A percentile compares a stretch with the other conserved stretches of the same genome.
Conservation (phyloP, 2,888 invertebrate species). For the Epirrita christyi region DNA sequence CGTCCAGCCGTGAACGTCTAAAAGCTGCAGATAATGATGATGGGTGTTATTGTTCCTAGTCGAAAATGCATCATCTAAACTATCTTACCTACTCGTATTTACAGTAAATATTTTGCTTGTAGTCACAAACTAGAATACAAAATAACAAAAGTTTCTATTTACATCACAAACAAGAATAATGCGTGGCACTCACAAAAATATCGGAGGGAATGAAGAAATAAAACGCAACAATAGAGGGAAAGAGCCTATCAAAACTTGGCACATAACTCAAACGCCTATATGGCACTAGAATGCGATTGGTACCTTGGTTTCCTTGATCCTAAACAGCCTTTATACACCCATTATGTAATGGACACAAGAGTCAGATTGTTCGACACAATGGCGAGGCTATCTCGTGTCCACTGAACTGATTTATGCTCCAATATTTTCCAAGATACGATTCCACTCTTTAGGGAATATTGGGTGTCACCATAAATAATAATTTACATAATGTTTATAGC, state of each 20-base stretch:
- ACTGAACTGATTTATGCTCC: slow-evolving; percentile 63
- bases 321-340: slow-evolving; percentile 67
- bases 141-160: slow-evolving; percentile 19
- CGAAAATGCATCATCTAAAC: background rate
- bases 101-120: slow-evolving; percentile 13
- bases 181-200: slow-evolving; percentile 30
- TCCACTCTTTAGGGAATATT: slow-evolving; percentile 47
- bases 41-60: no score
- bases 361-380: slow-evolving; percentile 59
- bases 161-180: slow-evolving; percentile 20
- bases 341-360: slow-evolving; percentile 64
- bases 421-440: slow-evolving; percentile 61
- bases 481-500: slow-evolving; percentile 50
- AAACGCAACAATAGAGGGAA: slow-evolving; percentile 57
- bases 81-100: slow-evolving; percentile 8
- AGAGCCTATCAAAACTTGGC: slow-evolving; percentile 62
- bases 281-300: slow-evolving; percentile 51
- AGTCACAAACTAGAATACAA: slow-evolving; percentile 16
- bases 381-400: slow-evolving; percentile 56
- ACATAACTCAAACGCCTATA: slow-evolving; percentile 59
- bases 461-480: slow-evolving; percentile 59
- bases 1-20: no score
- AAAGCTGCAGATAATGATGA: no score
- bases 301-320: slow-evolving; percentile 58
- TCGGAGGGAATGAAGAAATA: slow-evolving; percentile 39